phyloP scores from a whole-genome alignment of 1,140 invertebrate genomes.

The Drosophila sp. region DNA sequence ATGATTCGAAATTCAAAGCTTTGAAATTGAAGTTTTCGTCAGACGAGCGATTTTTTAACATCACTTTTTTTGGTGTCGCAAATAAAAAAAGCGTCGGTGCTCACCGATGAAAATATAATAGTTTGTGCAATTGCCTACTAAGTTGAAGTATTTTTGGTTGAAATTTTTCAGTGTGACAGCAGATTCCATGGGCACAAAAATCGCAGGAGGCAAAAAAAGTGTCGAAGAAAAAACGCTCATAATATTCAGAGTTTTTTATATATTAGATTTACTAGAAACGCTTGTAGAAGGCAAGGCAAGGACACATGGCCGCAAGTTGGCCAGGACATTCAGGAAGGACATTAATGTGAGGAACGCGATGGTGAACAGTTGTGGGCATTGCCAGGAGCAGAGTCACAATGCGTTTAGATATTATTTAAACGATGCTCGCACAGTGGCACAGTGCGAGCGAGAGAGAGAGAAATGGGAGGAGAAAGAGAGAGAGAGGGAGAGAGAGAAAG shows the following conservation, averaged over 20 bases:
- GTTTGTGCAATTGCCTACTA: no score
- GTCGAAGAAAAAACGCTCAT: no score
- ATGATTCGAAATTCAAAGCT: no score
- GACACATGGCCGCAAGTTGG: constrained; percentile 8
- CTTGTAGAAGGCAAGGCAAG: constrained; percentile 8
- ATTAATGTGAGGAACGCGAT: constrained; percentile 54
- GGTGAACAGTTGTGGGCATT: constrained; percentile 36
- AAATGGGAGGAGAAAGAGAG: not conserved
- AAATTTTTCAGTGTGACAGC: no score
- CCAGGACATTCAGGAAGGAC: constrained; percentile 22
- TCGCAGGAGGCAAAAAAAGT: no score
- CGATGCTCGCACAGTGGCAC: constrained; percentile 45
- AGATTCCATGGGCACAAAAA: no score
- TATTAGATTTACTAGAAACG: not conserved
- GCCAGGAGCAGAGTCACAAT: constrained; percentile 58
- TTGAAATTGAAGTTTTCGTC: no score
- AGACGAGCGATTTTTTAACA: no score
- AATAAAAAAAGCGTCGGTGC: no score
- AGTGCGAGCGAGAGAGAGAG: not conserved
- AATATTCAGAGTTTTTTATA: not conserved
- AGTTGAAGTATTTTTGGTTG: no score
- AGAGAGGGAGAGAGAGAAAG: not conserved
- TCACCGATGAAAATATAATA: no score
- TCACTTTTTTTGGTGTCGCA: no score
- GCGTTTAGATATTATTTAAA: constrained; percentile 71